Evolutionary conservation across 1,140 invertebrate species (phyloP).

Genomic region (Planococcus citri): DNA sequence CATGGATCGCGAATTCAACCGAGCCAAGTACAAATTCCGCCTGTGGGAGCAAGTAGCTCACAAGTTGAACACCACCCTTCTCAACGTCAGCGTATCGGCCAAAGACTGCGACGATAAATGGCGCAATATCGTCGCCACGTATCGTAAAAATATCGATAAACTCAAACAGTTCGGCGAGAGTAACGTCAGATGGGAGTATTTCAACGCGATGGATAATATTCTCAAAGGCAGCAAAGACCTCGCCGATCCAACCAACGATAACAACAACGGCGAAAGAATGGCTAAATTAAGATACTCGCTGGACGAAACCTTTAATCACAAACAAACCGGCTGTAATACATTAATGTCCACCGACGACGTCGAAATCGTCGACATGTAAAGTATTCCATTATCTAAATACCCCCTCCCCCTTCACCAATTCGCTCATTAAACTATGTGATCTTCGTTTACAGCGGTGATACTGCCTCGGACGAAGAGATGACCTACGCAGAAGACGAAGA

Average conservation of each 20-base stretch:
- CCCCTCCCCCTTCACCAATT: no score
- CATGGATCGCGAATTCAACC: constrained; percentile 22
- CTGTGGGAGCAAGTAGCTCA: constrained; percentile 24
- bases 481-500: not conserved
- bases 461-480: not conserved
- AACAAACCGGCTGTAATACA: no score
- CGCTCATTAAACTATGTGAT: no score
- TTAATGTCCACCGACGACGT: not conserved
- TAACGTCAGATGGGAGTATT: constrained; percentile 25
- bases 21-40: constrained; percentile 24
- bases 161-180: constrained; percentile 22
- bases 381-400: not conserved
- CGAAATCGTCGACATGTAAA: not conserved
- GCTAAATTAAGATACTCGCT: not conserved
- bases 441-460: not conserved
- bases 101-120: constrained; percentile 26
- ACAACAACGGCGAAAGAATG: not conserved
- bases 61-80: constrained; percentile 14
- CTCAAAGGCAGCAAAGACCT: constrained; percentile 22
- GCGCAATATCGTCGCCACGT: constrained; percentile 25
- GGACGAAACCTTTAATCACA: no score
- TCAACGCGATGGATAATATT: constrained; percentile 24
- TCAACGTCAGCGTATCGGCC: constrained; percentile 20
- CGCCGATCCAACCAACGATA: not conserved
- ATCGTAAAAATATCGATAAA: constrained; percentile 25